Evolutionary conservation across 2,888 invertebrate genomes (phyloP).

Genomic region (Acronicta psi): DNA sequence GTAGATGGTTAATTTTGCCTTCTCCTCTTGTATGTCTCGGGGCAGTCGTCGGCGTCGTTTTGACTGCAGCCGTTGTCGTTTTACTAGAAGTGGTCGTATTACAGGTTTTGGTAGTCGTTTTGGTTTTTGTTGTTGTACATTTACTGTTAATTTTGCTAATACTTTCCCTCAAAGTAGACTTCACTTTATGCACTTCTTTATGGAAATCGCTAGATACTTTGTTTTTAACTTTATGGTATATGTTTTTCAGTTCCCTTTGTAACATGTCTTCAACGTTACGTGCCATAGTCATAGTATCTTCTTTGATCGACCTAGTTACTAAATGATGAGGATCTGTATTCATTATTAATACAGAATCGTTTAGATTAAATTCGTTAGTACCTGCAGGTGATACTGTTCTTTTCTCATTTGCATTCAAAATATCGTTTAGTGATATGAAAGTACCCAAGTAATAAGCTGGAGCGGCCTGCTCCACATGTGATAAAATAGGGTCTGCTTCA

Average conservation of each 20-base stretch:
- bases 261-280: slow-evolving; percentile 63
- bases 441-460: slow-evolving; percentile 42
- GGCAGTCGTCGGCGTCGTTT: background rate
- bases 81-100: background rate
- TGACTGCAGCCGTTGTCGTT: background rate
- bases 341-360: slow-evolving; percentile 3
- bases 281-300: slow-evolving; percentile 59
- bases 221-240: slow-evolving; percentile 66
- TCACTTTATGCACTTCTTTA: slow-evolving; percentile 56
- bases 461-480: slow-evolving; percentile 32
- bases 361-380: slow-evolving; percentile 21
- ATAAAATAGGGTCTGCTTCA: slow-evolving; percentile 56
- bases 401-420: slow-evolving; percentile 33
- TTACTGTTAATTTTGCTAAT: slow-evolving; percentile 7
- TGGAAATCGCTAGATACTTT: slow-evolving; percentile 60
- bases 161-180: slow-evolving; percentile 42
- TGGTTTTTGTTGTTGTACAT: background rate
- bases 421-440: slow-evolving; percentile 37
- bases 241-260: slow-evolving; percentile 64
- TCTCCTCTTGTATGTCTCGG: slow-evolving; percentile 25
- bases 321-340: slow-evolving; percentile 46
- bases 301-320: slow-evolving; percentile 59
- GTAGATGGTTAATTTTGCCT: slow-evolving; percentile 11
- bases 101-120: background rate
- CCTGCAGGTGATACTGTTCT: slow-evolving; percentile 22